phyloP scores from a whole-genome alignment of 2,888 invertebrate genomes.

The Argyresthia albistria region DNA sequence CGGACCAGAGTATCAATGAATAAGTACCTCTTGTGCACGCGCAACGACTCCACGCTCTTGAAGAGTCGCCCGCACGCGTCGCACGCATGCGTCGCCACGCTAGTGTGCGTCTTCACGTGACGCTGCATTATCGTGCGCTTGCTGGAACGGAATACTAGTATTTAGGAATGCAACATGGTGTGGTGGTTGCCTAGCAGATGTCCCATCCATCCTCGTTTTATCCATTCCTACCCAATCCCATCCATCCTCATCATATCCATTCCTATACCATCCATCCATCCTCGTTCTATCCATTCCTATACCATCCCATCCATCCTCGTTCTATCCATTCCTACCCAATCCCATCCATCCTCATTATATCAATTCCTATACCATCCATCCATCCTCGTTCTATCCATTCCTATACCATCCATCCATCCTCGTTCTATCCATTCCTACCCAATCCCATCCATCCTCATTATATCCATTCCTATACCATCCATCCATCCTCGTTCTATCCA shows the following conservation, averaged over 20 bases:
- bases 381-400: too few relatives aligned
- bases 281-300: too few relatives aligned
- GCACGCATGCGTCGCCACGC: conserved; percentile 35
- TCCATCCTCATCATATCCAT: too few relatives aligned
- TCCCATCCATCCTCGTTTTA: background rate
- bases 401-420: background rate
- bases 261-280: too few relatives aligned
- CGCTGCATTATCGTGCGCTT: conserved; percentile 61
- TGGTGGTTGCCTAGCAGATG: background rate
- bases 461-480: too few relatives aligned
- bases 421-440: background rate
- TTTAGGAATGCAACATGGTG: too few relatives aligned
- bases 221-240: background rate
- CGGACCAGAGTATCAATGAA: background rate
- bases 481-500: too few relatives aligned
- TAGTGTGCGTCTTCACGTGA: conserved; percentile 39
- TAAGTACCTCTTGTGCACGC: conserved; percentile 42
- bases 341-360: too few relatives aligned
- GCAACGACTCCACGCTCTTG: conserved; percentile 40
- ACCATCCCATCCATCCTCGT: too few relatives aligned
- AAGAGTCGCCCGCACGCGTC: conserved; percentile 51
- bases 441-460: too few relatives aligned
- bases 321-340: too few relatives aligned
- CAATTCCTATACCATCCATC: too few relatives aligned
- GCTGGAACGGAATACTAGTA: conserved; percentile 20